A percentile compares a stretch with the other conserved stretches of the same genome.
Evolutionary conservation across 2,797 vertebrate species (phyloP).

Genomic region (Morus bassanus): DNA sequence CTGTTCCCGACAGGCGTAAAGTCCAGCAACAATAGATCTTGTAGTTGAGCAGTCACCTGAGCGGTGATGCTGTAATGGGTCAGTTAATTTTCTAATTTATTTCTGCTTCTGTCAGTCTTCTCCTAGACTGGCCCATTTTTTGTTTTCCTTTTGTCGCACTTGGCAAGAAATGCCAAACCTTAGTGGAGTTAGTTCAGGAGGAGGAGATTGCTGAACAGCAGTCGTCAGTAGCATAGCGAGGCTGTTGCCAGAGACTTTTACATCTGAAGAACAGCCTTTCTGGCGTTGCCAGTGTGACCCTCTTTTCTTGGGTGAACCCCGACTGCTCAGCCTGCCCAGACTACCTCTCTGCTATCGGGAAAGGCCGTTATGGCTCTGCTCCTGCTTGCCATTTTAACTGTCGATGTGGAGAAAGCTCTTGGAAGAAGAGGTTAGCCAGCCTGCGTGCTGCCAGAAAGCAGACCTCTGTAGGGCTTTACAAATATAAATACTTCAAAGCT

Average conservation of each 20-base stretch:
- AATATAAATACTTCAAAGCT: neutral
- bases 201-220: neutral
- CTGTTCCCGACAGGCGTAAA: neutral
- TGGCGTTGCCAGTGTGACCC: neutral
- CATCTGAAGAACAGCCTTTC: neutral
- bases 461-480: neutral
- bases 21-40: neutral
- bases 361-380: neutral
- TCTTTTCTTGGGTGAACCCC: neutral
- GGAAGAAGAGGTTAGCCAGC: neutral
- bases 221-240: neutral
- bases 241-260: neutral
- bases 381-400: neutral
- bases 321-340: neutral
- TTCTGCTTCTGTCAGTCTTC: constrained; percentile 16
- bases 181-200: neutral
- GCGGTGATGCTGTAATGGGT: neutral
- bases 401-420: neutral
- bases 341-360: neutral
- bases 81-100: neutral
- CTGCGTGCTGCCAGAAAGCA: neutral
- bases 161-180: neutral
- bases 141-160: constrained; percentile 11
- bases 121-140: neutral
- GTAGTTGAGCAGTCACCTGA: neutral